Conservation (phyloP, 35 echinoderm and acorn worm species). For the Heliocidaris tuberculata region DNA sequence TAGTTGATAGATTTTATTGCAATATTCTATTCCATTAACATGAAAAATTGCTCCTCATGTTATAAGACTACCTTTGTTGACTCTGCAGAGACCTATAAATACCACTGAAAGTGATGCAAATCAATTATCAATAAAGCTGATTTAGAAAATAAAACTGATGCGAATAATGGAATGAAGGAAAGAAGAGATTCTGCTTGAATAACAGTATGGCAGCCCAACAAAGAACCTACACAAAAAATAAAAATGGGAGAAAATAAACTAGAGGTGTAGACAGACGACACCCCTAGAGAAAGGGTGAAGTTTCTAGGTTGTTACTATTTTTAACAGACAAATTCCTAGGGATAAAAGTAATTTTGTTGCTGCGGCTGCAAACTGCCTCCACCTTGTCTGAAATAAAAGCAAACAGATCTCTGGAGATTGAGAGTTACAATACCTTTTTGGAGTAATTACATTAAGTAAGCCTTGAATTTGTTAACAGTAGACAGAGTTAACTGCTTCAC, state of each 20-base stretch:
- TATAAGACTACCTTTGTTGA: no score
- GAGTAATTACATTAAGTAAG: not conserved
- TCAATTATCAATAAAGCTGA: not conserved
- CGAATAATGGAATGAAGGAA: not conserved
- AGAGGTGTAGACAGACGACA: not conserved
- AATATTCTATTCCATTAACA: no score
- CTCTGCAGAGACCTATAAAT: no score
- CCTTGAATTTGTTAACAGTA: not conserved
- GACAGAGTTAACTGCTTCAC: not conserved
- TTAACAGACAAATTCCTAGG: not conserved
- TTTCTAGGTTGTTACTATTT: not conserved
- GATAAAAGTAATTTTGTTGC: not conserved
- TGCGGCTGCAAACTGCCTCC: not conserved
- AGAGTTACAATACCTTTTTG: not conserved
- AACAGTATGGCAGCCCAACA: not conserved
- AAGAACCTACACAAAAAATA: not conserved
- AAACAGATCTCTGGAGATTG: not conserved
- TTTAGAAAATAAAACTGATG: not conserved
- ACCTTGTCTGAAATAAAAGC: not conserved
- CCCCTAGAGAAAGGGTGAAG: not conserved
- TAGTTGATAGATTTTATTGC: no score
- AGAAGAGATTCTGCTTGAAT: not conserved
- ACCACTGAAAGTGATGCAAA: no score
- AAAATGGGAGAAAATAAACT: not conserved
- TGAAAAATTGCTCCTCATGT: no score